These are phyloP conservation scores for Orgyia antiqua DNA, from an alignment of 2,888 invertebrate genomes.

Conservation along the genomic window DNA sequence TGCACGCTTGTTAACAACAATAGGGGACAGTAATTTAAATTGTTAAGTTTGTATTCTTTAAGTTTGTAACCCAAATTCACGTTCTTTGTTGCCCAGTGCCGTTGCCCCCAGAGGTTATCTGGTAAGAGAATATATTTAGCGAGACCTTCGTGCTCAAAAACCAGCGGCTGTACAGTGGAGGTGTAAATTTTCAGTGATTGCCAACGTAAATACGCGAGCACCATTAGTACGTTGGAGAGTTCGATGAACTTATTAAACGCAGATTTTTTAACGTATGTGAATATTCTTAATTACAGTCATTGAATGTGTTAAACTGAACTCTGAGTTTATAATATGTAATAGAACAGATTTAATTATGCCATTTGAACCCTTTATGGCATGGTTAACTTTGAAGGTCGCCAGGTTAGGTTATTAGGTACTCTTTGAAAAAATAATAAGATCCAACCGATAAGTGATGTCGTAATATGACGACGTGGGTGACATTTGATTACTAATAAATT, in stretches of 20 bases:
- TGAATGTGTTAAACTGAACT: no score
- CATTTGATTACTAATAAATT: no score
- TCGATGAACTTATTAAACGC: slow-evolving; percentile 42
- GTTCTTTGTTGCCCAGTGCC: slow-evolving; percentile 48
- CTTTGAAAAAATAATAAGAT: no score
- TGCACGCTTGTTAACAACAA: slow-evolving; percentile 1
- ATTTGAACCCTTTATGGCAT: no score
- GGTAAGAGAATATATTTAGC: slow-evolving; percentile 51
- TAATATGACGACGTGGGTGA: no score
- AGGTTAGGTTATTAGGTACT: no score
- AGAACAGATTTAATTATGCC: no score
- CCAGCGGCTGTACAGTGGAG: slow-evolving; percentile 40
- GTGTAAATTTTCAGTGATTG: slow-evolving; percentile 66
- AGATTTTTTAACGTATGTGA: neutral
- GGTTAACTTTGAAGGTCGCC: no score
- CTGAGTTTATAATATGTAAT: no score
- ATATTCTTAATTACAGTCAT: no score
- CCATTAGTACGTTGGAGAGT: slow-evolving; percentile 41
- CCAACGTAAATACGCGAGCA: slow-evolving; percentile 49
- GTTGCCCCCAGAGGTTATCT: slow-evolving; percentile 53
- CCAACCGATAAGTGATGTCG: no score
- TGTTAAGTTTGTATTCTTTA: slow-evolving; percentile 39
- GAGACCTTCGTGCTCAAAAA: slow-evolving; percentile 42
- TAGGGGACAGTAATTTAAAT: slow-evolving; percentile 35
- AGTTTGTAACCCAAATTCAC: slow-evolving; percentile 48